Percentiles rank a stretch among this genome's conserved stretches.
Conservation (phyloP, 2,888 invertebrate genomes). For the Drosophila limbata region DNA sequence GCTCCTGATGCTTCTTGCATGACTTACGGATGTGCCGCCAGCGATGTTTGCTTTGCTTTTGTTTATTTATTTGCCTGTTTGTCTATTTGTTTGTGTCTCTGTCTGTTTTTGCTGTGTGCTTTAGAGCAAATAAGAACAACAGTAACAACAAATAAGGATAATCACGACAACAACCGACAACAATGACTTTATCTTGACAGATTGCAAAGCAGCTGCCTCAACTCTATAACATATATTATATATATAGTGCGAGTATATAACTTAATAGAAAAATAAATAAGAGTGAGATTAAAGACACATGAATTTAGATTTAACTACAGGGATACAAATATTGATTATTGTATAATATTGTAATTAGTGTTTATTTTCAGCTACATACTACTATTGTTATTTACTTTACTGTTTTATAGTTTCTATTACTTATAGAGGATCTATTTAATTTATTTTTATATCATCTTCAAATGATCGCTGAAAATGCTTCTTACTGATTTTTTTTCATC, state of each 20-base stretch:
- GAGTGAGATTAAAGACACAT: too few species aligned
- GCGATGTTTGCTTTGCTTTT: conserved; percentile 72
- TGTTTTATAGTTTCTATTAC: too few species aligned
- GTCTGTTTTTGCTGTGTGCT: conserved; percentile 52
- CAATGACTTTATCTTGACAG: conserved; percentile 77
- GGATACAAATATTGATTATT: neutral
- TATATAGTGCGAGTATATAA: conserved; percentile 6
- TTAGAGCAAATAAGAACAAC: conserved; percentile 48
- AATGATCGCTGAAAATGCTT: too few species aligned
- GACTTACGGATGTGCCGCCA: conserved; percentile 70
- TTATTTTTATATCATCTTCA: too few species aligned
- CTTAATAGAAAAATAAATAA: conserved; percentile 4
- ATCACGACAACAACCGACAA: conserved; percentile 55
- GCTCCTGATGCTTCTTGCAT: conserved; percentile 43
- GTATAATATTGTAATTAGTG: neutral
- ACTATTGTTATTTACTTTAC: too few species aligned
- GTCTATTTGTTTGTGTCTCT: conserved; percentile 35
- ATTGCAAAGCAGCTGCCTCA: conserved; percentile 59
- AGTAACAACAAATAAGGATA: conserved; percentile 36
- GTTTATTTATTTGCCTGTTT: conserved; percentile 73
- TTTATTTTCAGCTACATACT: too few species aligned
- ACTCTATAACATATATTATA: conserved; percentile 17
- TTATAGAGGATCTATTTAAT: too few species aligned
- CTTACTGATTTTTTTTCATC: too few species aligned
- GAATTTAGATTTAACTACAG: too few species aligned